Evolutionary conservation across 2,113 vertebrate species (phyloP).

Genomic region (Tachycineta bicolor): DNA sequence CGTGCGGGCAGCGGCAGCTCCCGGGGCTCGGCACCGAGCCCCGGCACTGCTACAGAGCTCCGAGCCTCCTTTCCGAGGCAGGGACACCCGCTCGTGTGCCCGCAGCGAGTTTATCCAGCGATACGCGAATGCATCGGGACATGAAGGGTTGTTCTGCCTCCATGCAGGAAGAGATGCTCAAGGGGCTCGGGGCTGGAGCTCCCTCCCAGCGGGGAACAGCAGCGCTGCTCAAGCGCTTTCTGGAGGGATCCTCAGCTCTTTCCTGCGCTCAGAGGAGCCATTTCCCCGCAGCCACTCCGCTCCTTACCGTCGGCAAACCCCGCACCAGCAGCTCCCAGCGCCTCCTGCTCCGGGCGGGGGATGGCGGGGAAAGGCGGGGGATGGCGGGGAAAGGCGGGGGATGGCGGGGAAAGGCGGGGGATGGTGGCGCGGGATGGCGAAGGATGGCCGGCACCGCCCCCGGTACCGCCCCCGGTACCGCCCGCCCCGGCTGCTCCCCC

Average conservation of each 20-base stretch:
- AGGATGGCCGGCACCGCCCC: neutral
- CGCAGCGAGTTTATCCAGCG: neutral
- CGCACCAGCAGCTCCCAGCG: neutral
- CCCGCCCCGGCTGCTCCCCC: neutral
- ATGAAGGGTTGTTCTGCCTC: rapidly evolving
- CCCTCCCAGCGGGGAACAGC: neutral
- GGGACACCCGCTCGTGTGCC: neutral
- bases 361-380: no score
- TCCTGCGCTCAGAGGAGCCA: neutral
- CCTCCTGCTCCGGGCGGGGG: no score
- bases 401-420: neutral
- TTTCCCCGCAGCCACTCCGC: neutral
- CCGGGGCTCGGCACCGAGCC: rapidly evolving
- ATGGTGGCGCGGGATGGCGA: no score
- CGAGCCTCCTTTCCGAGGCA: rapidly evolving
- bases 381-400: no score
- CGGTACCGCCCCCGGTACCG: neutral
- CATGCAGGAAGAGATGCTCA: rapidly evolving
- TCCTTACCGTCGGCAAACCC: neutral
- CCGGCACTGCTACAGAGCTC: rapidly evolving
- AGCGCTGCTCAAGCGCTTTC: neutral
- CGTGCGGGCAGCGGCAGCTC: rapidly evolving
- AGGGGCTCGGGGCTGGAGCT: neutral
- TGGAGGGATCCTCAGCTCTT: rapidly evolving
- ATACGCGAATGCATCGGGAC: rapidly evolving